These are phyloP conservation scores for Tragelaphus scriptus DNA, from an alignment of 2,113 vertebrate genomes.

Conservation along the genomic window DNA sequence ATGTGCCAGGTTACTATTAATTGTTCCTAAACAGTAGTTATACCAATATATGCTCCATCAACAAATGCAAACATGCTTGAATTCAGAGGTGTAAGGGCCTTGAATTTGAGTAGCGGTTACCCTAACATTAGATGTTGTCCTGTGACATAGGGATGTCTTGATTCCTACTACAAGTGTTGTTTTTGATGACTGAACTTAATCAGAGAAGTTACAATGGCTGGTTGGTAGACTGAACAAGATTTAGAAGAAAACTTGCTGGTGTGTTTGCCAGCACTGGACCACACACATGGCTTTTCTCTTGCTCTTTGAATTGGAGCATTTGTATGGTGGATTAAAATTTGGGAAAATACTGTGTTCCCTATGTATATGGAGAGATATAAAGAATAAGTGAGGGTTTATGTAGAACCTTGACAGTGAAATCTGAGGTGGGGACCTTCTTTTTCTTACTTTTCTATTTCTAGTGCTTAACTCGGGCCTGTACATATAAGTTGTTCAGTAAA, in stretches of 20 bases:
- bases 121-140: neutral
- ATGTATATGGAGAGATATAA: neutral
- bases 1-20: neutral
- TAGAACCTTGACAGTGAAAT: neutral
- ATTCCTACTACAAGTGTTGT: neutral
- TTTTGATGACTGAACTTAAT: neutral
- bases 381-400: neutral
- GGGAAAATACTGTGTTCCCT: neutral
- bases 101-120: neutral
- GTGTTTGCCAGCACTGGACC: neutral
- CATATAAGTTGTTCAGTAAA: neutral
- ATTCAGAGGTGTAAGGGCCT: neutral
- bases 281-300: neutral
- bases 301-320: neutral
- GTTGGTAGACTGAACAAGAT: neutral
- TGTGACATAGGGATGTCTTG: neutral
- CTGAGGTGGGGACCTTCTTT: neutral
- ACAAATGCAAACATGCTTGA: neutral
- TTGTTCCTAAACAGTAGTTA: neutral
- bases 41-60: neutral
- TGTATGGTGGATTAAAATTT: neutral
- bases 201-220: neutral
- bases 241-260: neutral
- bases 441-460: neutral
- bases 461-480: neutral